Conservation (phyloP, 2,888 invertebrate species). For the Drosophila suboccidentalis region DNA sequence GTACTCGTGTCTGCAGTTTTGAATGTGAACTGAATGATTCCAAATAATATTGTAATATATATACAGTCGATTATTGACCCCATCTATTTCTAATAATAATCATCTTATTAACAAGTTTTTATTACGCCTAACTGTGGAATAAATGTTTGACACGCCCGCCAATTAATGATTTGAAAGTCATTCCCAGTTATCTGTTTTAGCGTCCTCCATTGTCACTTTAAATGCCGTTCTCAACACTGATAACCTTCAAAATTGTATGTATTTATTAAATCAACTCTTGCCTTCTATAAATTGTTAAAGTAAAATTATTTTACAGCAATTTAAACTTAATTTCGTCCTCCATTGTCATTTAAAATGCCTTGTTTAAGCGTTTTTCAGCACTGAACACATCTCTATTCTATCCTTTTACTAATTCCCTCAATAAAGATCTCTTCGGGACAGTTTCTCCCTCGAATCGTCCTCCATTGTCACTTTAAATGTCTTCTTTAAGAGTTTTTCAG, state of each 20-base stretch:
- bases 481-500: no score
- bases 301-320: no score
- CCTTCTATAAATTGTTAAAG: not conserved
- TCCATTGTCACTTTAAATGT: no score
- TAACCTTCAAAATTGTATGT: no score
- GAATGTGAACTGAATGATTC: not conserved
- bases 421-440: no score
- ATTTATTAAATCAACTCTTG: no score
- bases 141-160: not conserved
- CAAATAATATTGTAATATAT: slow-evolving; percentile 6
- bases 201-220: not conserved
- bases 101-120: not conserved
- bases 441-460: no score
- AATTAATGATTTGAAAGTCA: not conserved
- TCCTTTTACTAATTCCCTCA: not conserved
- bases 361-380: no score
- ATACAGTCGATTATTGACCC: not conserved
- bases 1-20: slow-evolving; percentile 3
- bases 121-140: not conserved
- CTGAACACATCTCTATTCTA: not conserved
- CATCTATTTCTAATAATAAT: not conserved
- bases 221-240: not conserved
- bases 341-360: no score
- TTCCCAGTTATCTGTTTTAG: not conserved
- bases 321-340: no score